Conservation (phyloP, 2,888 invertebrate species). For the Galerucella nymphaeae region DNA sequence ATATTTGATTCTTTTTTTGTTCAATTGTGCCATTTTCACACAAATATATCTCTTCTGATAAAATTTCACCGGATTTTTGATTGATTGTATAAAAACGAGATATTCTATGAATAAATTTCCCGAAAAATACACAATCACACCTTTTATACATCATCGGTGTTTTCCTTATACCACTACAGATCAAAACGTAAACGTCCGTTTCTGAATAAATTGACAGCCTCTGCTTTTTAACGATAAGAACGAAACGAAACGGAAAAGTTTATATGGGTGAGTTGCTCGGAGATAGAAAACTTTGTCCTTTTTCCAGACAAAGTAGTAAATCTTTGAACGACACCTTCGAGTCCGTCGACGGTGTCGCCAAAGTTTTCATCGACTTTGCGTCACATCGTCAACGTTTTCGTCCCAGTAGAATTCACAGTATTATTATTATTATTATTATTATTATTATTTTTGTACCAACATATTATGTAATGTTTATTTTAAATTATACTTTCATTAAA, state of each 20-base stretch:
- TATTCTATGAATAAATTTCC: slow-evolving; percentile 12
- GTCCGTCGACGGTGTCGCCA: slow-evolving; percentile 30
- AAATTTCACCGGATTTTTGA: not conserved
- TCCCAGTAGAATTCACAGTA: slow-evolving; percentile 45
- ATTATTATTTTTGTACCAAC: slow-evolving; percentile 48
- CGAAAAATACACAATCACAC: not conserved
- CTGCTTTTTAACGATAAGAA: slow-evolving; percentile 50
- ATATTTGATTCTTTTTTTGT: too few species aligned
- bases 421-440: too few species aligned
- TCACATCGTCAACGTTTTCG: slow-evolving; percentile 10
- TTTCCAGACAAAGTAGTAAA: slow-evolving; percentile 52
- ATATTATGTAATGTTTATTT: slow-evolving; percentile 49
- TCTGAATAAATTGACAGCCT: slow-evolving; percentile 51
- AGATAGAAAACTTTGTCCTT: slow-evolving; percentile 53
- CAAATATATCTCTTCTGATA: too few species aligned
- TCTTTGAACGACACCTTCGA: slow-evolving; percentile 53
- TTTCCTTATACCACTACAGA: slow-evolving; percentile 37
- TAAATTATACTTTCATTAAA: too few species aligned
- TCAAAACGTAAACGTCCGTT: slow-evolving; percentile 48
- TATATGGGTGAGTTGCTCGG: slow-evolving; percentile 49
- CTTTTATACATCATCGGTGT: slow-evolving; percentile 18
- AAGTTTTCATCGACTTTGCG: not conserved
- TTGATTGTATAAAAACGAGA: not conserved
- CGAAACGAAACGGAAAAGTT: slow-evolving; percentile 49
- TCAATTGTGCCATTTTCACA: too few species aligned